These are phyloP conservation scores for Boloria euphrosyne DNA, from an alignment of 2,888 invertebrate species.

Conservation along the genomic window DNA sequence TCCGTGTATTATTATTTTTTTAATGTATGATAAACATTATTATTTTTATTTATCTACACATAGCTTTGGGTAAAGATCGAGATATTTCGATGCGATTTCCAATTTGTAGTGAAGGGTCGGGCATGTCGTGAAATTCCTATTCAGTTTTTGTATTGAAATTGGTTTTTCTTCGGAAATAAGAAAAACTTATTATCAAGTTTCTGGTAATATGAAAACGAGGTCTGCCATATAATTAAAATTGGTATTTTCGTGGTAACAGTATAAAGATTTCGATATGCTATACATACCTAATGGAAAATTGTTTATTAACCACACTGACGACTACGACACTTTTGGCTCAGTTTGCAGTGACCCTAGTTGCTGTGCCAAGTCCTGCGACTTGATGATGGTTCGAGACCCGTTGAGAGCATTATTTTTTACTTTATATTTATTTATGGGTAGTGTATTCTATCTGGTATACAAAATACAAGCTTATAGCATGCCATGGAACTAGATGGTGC, in stretches of 20 bases:
- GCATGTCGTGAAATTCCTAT: slow-evolving; percentile 12
- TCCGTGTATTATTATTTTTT: background rate
- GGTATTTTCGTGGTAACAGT: background rate
- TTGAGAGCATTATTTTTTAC: too few relatives aligned
- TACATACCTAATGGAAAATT: background rate
- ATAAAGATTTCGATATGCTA: background rate
- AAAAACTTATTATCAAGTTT: slow-evolving; percentile 25
- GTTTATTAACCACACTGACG: too few relatives aligned
- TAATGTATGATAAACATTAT: background rate
- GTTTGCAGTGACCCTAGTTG: too few relatives aligned
- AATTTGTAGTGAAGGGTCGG: slow-evolving; percentile 17
- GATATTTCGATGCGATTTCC: slow-evolving; percentile 21
- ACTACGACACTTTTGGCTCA: too few relatives aligned
- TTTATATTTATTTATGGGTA: too few relatives aligned
- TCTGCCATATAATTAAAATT: slow-evolving; percentile 17
- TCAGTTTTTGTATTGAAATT: slow-evolving; percentile 26
- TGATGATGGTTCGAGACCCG: too few relatives aligned
- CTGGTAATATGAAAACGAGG: slow-evolving; percentile 6
- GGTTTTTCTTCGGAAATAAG: slow-evolving; percentile 22
- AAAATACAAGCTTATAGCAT: too few relatives aligned
- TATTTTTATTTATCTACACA: slow-evolving; percentile 12
- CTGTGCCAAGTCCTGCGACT: too few relatives aligned
- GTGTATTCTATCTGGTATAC: too few relatives aligned
- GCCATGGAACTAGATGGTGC: too few relatives aligned
- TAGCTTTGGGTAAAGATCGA: slow-evolving; percentile 1